Percentiles rank a stretch among this genome's conserved stretches.
phyloP scores from a whole-genome alignment of 2,888 invertebrate species.

The Slavum lentiscoides region DNA sequence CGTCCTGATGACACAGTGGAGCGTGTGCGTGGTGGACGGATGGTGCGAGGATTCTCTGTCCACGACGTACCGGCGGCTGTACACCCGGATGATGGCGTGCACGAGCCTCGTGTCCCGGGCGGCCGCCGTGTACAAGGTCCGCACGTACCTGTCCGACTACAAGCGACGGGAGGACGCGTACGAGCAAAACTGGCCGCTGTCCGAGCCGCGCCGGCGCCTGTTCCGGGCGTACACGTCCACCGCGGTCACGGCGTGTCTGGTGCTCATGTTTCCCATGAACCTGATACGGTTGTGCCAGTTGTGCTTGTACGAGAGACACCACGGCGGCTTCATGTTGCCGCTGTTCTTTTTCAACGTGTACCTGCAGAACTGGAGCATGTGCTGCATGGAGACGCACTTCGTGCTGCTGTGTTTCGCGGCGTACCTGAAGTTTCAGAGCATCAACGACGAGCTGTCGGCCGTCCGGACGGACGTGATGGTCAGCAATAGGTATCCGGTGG shows the following conservation, averaged over 20 bases:
- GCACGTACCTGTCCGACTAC: neutral
- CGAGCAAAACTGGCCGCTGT: slow-evolving; percentile 26
- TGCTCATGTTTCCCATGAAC: slow-evolving; percentile 18
- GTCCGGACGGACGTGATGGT: slow-evolving; percentile 36
- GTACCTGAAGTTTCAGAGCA: slow-evolving; percentile 6
- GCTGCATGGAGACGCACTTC: slow-evolving; percentile 53
- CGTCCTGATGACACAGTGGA: slow-evolving; percentile 28
- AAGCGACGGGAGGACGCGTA: neutral
- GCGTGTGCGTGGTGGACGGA: slow-evolving; percentile 38
- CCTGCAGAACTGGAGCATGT: slow-evolving; percentile 52
- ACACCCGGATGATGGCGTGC: slow-evolving; percentile 22
- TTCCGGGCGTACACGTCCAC: slow-evolving; percentile 4
- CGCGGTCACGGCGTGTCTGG: neutral
- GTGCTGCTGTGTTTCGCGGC: slow-evolving; percentile 21
- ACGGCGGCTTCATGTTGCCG: neutral
- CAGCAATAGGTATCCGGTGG: slow-evolving; percentile 38
- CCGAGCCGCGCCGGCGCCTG: neutral
- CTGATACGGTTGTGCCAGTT: slow-evolving; percentile 11
- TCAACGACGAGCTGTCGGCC: slow-evolving; percentile 22
- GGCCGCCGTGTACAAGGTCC: slow-evolving; percentile 1
- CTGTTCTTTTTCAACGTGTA: slow-evolving; percentile 53
- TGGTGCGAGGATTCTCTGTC: slow-evolving; percentile 36
- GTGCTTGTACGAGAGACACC: neutral
- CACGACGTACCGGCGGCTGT: slow-evolving; percentile 31
- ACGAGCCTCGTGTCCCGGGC: slow-evolving; percentile 21